Conservation (phyloP, 1,140 invertebrate genomes). For the Ceratoteleas bidentatus region DNA sequence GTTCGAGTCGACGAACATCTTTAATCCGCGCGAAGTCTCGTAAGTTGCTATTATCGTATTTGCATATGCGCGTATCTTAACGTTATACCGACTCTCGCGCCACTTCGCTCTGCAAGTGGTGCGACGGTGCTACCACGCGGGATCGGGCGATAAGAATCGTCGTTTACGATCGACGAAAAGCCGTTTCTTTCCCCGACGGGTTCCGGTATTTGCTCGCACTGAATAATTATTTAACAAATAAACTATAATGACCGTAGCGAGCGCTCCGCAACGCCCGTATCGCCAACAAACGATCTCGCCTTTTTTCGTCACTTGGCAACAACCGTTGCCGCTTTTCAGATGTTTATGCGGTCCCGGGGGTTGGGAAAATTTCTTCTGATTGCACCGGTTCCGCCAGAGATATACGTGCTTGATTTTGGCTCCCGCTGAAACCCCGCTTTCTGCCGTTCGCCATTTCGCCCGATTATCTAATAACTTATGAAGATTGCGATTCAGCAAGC, state of each 20-base stretch:
- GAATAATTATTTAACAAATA: slow-evolving; percentile 53
- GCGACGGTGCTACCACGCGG: slow-evolving; percentile 20
- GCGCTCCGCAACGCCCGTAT: slow-evolving; percentile 18
- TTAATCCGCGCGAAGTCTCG: slow-evolving; percentile 50
- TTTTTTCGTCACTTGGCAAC: slow-evolving; percentile 31
- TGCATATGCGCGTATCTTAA: slow-evolving; percentile 69
- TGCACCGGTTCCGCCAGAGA: slow-evolving; percentile 8
- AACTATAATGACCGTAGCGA: slow-evolving; percentile 37
- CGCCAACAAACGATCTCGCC: slow-evolving; percentile 18
- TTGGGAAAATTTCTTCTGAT: slow-evolving; percentile 16
- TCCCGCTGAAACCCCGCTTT: background rate
- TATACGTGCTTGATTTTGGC: background rate
- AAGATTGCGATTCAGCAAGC: background rate
- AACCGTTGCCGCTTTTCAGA: slow-evolving; percentile 15
- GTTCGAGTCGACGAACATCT: slow-evolving; percentile 49
- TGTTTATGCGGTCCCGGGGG: background rate
- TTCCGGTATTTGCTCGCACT: slow-evolving; percentile 37
- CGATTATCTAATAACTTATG: background rate
- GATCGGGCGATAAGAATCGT: slow-evolving; percentile 51
- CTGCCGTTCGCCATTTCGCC: background rate
- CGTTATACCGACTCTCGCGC: slow-evolving; percentile 57
- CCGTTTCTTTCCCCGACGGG: slow-evolving; percentile 40
- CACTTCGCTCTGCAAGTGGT: slow-evolving; percentile 42
- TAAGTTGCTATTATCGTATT: slow-evolving; percentile 66
- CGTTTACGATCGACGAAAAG: slow-evolving; percentile 53